Percentiles rank a stretch among this genome's conserved stretches.
These are phyloP conservation scores for Jaculus jaculus DNA, from an alignment of 2,113 vertebrate species.

Conservation along the genomic window DNA sequence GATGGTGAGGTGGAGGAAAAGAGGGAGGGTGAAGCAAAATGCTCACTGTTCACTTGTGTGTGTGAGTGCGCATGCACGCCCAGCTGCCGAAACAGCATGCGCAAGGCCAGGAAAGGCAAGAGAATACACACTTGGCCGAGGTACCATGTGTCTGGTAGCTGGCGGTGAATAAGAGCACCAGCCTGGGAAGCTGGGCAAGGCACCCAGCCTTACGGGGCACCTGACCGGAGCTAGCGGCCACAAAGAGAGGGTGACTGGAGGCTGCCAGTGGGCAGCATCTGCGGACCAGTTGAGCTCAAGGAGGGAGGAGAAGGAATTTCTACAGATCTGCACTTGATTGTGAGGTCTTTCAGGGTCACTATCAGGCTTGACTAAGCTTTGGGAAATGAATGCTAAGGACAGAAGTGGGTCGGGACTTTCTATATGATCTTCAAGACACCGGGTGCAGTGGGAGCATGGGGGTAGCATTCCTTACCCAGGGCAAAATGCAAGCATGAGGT, in stretches of 20 bases:
- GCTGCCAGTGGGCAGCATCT: not conserved
- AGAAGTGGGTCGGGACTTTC: fast-evolving
- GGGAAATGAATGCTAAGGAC: not conserved
- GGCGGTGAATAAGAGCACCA: not conserved
- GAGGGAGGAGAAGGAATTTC: fast-evolving
- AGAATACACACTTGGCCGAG: not conserved
- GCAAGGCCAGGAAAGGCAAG: not conserved
- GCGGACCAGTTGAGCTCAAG: fast-evolving
- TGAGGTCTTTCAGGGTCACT: not conserved
- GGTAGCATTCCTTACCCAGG: no score
- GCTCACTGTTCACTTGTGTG: fast-evolving
- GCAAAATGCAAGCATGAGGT: no score
- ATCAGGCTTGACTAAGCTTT: fast-evolving
- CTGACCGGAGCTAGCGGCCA: not conserved
- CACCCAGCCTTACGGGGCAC: fast-evolving
- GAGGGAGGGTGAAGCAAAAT: no score
- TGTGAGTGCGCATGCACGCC: no score
- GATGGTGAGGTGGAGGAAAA: fast-evolving
- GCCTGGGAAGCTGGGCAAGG: no score
- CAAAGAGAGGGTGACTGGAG: no score
- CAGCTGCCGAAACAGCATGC: not conserved
- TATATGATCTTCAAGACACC: fast-evolving
- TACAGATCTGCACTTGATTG: fast-evolving
- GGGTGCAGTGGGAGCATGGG: not conserved
- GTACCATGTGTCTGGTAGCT: no score